Conservation (phyloP, 2,888 invertebrate genomes). For the Tenodera sinensis region DNA sequence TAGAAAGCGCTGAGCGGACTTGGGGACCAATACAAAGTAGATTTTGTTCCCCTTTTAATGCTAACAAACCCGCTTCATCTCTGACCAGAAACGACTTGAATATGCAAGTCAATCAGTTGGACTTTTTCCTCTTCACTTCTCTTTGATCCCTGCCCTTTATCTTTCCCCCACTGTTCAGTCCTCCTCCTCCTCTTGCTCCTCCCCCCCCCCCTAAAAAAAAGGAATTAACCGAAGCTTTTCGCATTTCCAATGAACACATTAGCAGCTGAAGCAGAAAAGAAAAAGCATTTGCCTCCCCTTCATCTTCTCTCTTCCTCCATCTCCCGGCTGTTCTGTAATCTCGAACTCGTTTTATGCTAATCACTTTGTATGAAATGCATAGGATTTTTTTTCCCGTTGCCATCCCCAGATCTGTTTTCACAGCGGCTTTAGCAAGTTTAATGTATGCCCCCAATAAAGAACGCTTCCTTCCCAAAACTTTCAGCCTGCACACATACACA, state of each 20-base stretch:
- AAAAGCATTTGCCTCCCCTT: background rate
- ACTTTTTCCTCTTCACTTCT: constrained; percentile 2
- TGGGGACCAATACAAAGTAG: background rate
- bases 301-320: background rate
- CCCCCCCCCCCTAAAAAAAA: background rate
- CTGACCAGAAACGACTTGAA: background rate
- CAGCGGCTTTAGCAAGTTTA: background rate
- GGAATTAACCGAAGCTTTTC: constrained; percentile 23
- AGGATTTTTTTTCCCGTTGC: constrained; percentile 15
- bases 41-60: background rate
- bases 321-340: background rate
- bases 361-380: constrained; percentile 22
- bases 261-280: constrained; percentile 20
- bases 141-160: constrained; percentile 12
- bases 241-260: constrained; percentile 23
- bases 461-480: background rate
- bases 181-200: background rate
- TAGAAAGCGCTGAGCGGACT: too few relatives aligned
- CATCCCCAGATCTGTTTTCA: background rate
- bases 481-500: background rate
- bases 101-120: constrained; percentile 11
- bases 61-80: background rate
- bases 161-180: background rate
- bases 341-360: constrained; percentile 23
- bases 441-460: background rate